These are phyloP conservation scores for Drosophila melanogaster DNA, from an alignment of 1,140 invertebrate species.

Conservation along the genomic window Release_6_plus_ISO1_MT NT_037436.4:5890501-5891000, in stretches of 20 bases:
- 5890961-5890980: conserved; percentile 83
- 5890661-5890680: conserved; percentile 62
- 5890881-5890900: conserved; percentile 45
- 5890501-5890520: no score
- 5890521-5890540: no score
- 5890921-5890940: conserved; percentile 49
- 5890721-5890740: conserved; percentile 14
- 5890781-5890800: conserved; percentile 39
- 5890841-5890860: conserved; percentile 22
- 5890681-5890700: conserved; percentile 66
- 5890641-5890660: conserved; percentile 33
- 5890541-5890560: no score
- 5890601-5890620: conserved; percentile 40
- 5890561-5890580: neutral
- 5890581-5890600: conserved; percentile 38
- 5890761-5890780: conserved; percentile 37
- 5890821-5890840: conserved; percentile 13
- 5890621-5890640: conserved; percentile 25
- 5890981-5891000: conserved; percentile 65
- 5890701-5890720: conserved; percentile 66
- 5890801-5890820: conserved; percentile 63
- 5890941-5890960: conserved; percentile 84
- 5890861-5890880: conserved; percentile 57
- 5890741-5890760: conserved; percentile 43
- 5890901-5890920: conserved; percentile 17